Base-by-base conservation (phyloP, 2,797 vertebrate genomes). In the Vipera ursinii region DNA sequence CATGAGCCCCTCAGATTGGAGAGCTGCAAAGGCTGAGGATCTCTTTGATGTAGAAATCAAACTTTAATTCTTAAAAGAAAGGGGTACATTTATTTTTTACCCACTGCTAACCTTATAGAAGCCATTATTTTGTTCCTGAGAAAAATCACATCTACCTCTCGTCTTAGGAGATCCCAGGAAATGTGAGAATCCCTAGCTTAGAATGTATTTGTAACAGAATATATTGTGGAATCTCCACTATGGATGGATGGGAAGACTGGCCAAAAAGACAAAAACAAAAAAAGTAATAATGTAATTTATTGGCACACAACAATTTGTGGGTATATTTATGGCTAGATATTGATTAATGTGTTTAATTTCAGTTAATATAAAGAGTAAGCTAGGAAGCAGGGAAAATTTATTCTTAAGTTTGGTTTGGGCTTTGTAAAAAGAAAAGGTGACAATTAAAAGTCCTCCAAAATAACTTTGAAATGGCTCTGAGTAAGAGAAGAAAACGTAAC, bases 221-320 rank as follows among this genome's bases (percentile, higher is more conserved):
- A 0, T 0, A 0, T 0, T 56, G 22, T 90, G 94, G 69, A 0
- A 0, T 32, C 69, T 78, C 88, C 53, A 44, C 89, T 61, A 53
- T 53, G 51, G 9, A 53, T 53, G 0, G 2, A n/a, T 69, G 88
- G 44, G 20, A 89, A 28, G 56, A 44, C 48, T 0, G 0, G 60
- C 10, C 48, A 89, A 44, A 14, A 53, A 73, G 10, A 26, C 60
- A 15, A 32, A 32, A 15, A 8, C 2, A 38, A 73, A 38, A 73
- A 73, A 73, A 38, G n/a, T 17, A 69, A 15, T 69, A 17, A 73
- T 38, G 15, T 73, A 20, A 78, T 24, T 24, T 82, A 48, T 82
- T 48, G 1, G 0, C 5, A 61, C 82, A n/a, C 0, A 90, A 24
- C 93, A 78, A 1, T 61, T 88, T 15, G 28, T 3, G 92, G 7